Conservation (phyloP, 2,113 vertebrate species). For the Cyprinus carpio region DNA sequence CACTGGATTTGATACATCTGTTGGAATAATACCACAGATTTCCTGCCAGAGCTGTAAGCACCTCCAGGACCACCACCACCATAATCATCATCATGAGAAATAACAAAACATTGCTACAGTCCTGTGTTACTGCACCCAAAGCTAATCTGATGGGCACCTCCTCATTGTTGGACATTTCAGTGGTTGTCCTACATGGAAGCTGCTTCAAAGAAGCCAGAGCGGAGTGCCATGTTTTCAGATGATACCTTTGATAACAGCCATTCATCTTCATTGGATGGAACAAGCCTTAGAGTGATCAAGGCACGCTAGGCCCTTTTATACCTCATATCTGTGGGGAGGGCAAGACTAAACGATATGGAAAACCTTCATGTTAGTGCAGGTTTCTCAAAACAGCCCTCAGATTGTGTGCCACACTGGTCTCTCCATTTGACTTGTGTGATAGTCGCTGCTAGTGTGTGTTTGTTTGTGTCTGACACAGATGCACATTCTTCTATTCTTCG, state of each 20-base stretch:
- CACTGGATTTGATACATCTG: not conserved
- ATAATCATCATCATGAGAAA: constrained; percentile 34
- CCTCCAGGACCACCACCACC: constrained; percentile 32
- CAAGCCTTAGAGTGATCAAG: constrained; percentile 61
- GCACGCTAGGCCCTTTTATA: constrained; percentile 64
- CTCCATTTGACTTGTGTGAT: not conserved
- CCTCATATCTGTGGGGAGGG: constrained; percentile 50
- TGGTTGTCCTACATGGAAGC: constrained; percentile 52
- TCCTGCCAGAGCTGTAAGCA: constrained; percentile 1
- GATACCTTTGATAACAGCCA: constrained; percentile 57
- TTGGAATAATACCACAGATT: constrained; percentile 18
- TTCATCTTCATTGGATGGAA: constrained; percentile 67
- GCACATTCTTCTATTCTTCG: not conserved
- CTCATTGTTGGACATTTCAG: constrained; percentile 54
- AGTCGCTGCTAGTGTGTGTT: not conserved
- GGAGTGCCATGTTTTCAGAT: constrained; percentile 65
- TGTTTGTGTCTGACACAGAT: constrained; percentile 10
- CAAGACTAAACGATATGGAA: constrained; percentile 60
- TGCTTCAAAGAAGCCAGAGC: constrained; percentile 55
- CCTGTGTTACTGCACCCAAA: constrained; percentile 40
- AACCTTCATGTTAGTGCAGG: constrained; percentile 62
- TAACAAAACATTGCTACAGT: constrained; percentile 56
- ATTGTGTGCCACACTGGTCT: constrained; percentile 8
- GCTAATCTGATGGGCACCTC: constrained; percentile 52
- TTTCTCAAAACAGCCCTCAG: constrained; percentile 55